These are phyloP conservation scores for Gymnarchus niloticus DNA, from an alignment of 2,113 vertebrate species.

Conservation along the genomic window DNA sequence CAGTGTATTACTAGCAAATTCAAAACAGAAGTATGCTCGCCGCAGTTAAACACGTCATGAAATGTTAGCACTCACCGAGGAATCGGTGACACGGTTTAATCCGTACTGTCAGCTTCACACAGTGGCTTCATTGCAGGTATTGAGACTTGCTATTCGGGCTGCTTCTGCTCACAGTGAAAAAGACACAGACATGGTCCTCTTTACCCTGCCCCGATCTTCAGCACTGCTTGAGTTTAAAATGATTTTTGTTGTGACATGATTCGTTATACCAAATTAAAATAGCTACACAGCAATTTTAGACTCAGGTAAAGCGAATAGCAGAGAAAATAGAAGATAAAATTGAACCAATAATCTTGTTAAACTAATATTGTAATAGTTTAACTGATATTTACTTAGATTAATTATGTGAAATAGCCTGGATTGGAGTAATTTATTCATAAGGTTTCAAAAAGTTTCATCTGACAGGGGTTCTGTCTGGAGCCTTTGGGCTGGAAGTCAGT, in stretches of 20 bases:
- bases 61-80: too few relatives aligned
- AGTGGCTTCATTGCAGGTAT: background rate
- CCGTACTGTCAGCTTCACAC: too few relatives aligned
- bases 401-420: background rate
- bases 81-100: too few relatives aligned
- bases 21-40: too few relatives aligned
- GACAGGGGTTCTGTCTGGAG: background rate
- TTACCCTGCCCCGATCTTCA: background rate
- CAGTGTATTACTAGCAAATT: background rate
- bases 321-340: background rate
- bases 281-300: background rate
- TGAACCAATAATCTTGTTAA: background rate
- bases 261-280: background rate
- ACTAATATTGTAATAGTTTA: background rate
- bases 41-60: too few relatives aligned
- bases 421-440: too few relatives aligned
- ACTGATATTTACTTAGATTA: background rate
- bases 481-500: background rate
- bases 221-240: background rate
- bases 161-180: background rate
- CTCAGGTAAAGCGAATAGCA: background rate
- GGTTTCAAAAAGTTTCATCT: background rate
- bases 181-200: background rate
- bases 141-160: background rate
- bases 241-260: background rate